These are phyloP conservation scores for Plusia festucae DNA, from an alignment of 2,888 invertebrate species.

Conservation along the genomic window DNA sequence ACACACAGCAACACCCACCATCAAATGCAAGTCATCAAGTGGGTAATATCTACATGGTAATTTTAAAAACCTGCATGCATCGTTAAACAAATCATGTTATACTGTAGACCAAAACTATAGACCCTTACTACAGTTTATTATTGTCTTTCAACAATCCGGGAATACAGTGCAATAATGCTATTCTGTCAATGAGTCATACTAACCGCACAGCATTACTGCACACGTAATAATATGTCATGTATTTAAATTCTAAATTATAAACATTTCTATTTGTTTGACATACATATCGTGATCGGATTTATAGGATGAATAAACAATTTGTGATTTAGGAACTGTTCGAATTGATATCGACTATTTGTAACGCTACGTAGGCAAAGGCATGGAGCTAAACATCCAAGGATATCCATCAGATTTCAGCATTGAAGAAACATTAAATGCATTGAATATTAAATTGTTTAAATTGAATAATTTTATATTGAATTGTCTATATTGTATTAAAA, in stretches of 20 bases:
- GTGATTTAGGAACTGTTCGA: neutral
- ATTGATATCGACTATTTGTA: neutral
- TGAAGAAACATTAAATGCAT: neutral
- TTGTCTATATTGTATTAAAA: neutral
- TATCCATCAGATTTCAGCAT: neutral
- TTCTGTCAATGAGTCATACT: slow-evolving; percentile 40
- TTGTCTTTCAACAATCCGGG: slow-evolving; percentile 31
- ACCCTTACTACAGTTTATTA: slow-evolving; percentile 25
- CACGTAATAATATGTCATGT: slow-evolving; percentile 41
- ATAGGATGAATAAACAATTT: slow-evolving; percentile 5
- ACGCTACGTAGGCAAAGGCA: neutral
- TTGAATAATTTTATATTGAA: no score
- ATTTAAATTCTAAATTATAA: slow-evolving; percentile 37
- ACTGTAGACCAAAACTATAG: neutral
- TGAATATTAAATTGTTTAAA: no score
- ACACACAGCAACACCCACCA: no score
- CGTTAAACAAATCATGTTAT: neutral
- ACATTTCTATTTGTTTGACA: slow-evolving; percentile 24
- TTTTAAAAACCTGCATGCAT: neutral
- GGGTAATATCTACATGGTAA: neutral
- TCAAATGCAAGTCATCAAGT: no score
- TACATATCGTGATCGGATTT: slow-evolving; percentile 26
- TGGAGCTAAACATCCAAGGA: neutral
- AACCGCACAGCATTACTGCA: slow-evolving; percentile 38
- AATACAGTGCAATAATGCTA: neutral